These are phyloP conservation scores for Drosophila truncata DNA, from an alignment of 1,140 invertebrate species.

Conservation along the genomic window DNA sequence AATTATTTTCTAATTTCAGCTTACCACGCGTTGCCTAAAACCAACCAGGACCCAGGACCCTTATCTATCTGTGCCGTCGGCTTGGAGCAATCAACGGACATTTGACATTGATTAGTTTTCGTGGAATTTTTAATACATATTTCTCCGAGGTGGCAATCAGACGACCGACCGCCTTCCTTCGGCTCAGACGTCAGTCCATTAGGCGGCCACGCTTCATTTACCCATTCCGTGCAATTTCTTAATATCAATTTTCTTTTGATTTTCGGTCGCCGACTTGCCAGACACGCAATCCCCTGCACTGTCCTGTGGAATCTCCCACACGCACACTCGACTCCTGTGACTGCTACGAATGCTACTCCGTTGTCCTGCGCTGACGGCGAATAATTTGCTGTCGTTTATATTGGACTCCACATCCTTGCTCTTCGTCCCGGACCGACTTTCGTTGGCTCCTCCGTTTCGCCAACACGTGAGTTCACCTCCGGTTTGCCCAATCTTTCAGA, in stretches of 20 bases:
- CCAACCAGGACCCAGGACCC: slow-evolving; percentile 1
- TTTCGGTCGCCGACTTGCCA: slow-evolving; percentile 43
- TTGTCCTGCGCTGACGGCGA: slow-evolving; percentile 54
- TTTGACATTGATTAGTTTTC: slow-evolving; percentile 84
- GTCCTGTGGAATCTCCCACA: slow-evolving; percentile 52
- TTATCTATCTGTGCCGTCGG: slow-evolving; percentile 61
- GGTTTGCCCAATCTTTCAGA: neutral
- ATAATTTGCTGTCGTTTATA: slow-evolving; percentile 70
- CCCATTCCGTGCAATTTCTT: slow-evolving; percentile 80
- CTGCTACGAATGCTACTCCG: slow-evolving; percentile 9
- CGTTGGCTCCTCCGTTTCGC: slow-evolving; percentile 24
- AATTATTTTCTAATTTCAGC: slow-evolving; percentile 77
- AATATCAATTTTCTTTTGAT: slow-evolving; percentile 75
- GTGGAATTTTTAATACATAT: slow-evolving; percentile 78
- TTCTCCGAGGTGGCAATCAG: slow-evolving; percentile 39
- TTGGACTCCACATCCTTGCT: slow-evolving; percentile 17
- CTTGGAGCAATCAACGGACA: slow-evolving; percentile 66
- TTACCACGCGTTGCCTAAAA: slow-evolving; percentile 62
- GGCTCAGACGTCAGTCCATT: slow-evolving; percentile 69
- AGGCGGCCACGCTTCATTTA: slow-evolving; percentile 79
- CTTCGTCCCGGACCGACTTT: slow-evolving; percentile 24
- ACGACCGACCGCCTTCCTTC: slow-evolving; percentile 10
- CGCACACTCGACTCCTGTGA: slow-evolving; percentile 32
- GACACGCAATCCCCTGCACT: slow-evolving; percentile 52
- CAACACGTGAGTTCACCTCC: slow-evolving; percentile 44